Base-by-base conservation (phyloP, 37 sponge, comb jelly and placozoan genomes). In the Oopsacas minuta region DNA sequence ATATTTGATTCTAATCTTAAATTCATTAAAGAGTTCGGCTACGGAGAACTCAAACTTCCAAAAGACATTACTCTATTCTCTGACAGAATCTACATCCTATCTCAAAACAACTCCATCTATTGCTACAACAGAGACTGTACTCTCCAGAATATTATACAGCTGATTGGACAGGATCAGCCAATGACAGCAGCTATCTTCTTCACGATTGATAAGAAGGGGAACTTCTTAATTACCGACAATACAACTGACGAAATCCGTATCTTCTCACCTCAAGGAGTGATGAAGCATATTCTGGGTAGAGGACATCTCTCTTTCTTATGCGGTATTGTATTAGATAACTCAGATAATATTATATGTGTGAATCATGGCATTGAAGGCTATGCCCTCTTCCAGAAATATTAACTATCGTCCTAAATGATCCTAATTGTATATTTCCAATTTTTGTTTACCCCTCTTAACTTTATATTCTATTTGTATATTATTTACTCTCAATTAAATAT, bases 341-440 rank as follows among this genome's bases (percentile, higher is more conserved):
- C 28, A 25, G 75, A n/a, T 25, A 25, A 10, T 61, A 61, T 61
- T 61, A 61, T 61, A 3, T 61, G 75, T 61, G 75, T 61, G 20
- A 20, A 12, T n/a, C 30, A 61, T n/a, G 75, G 75, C 28, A 12
- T 20, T 25, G 7, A 61, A 3, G 28, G 28, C 30, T 25, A 61
- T n/a, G n/a, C n/a, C n/a, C 28, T 25, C 75, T 61, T 61, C 30
- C 75, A 61, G 75, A 61, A 61, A 61, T 61, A 61, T 34, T 61
- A n/a, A 61, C 49, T n/a, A n/a, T n/a, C n/a, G n/a, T n/a, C n/a
- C 49, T 42, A 42, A 42, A 42, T 15, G 15, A 17, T 17, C 49
- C 49, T 42, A 42, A 42, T 42, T 15, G n/a, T n/a, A n/a, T n/a
- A n/a, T n/a, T n/a, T n/a, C n/a, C n/a, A n/a, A n/a, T n/a, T n/a